These are phyloP conservation scores for Maniola hyperantus DNA, from an alignment of 2,888 invertebrate species.

Conservation along the genomic window DNA sequence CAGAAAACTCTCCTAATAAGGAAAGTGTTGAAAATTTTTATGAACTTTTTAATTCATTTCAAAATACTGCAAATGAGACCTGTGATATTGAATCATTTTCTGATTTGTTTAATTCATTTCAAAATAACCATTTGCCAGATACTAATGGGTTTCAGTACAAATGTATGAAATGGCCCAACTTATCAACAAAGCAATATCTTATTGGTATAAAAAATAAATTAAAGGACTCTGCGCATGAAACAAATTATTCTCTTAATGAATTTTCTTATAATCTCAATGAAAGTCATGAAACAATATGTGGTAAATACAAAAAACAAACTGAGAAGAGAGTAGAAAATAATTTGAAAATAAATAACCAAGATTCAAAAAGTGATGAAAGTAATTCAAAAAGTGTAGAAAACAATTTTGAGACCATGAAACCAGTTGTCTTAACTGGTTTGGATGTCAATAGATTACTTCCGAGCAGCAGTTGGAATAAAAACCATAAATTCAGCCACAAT, in stretches of 20 bases:
- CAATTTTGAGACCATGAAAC: background rate
- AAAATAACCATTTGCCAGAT: slow-evolving; percentile 35
- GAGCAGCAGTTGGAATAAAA: background rate
- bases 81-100: slow-evolving; percentile 51
- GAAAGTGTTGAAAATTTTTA: slow-evolving; percentile 47
- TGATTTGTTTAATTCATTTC: slow-evolving; percentile 56
- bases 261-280: background rate
- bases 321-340: background rate
- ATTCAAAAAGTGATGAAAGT: background rate
- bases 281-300: background rate
- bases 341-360: background rate
- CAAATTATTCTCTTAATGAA: slow-evolving; percentile 8
- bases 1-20: slow-evolving; percentile 28
- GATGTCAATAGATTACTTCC: background rate
- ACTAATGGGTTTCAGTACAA: slow-evolving; percentile 28
- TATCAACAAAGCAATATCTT: slow-evolving; percentile 22
- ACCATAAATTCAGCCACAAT: background rate
- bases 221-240: slow-evolving; percentile 16
- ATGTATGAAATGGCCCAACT: slow-evolving; percentile 22
- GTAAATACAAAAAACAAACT: background rate
- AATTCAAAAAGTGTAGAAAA: background rate
- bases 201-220: slow-evolving; percentile 23
- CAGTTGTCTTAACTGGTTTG: too few species aligned
- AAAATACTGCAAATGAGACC: slow-evolving; percentile 33
- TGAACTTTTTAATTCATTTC: slow-evolving; percentile 49